A percentile compares a stretch with the other conserved stretches of the same genome.
These are phyloP conservation scores for Synergus laeviventris DNA, from an alignment of 2,888 invertebrate genomes.

Conservation along the genomic window DNA sequence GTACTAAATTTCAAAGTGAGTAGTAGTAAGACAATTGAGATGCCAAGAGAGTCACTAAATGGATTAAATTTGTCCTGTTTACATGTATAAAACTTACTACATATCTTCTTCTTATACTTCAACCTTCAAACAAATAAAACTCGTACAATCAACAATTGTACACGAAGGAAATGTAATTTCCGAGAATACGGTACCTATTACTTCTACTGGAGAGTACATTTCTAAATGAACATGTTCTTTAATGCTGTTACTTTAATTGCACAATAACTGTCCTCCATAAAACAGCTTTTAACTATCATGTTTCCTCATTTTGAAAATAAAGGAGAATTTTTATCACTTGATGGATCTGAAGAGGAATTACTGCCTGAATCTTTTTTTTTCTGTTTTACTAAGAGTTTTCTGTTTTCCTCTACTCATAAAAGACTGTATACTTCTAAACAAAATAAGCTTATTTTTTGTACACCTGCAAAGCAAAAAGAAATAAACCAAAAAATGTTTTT, in stretches of 20 bases:
- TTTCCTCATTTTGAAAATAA: not conserved
- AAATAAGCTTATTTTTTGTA: too few relatives aligned
- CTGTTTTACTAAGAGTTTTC: not conserved
- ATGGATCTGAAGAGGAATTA: not conserved
- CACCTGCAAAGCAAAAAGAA: too few relatives aligned
- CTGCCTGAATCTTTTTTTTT: not conserved
- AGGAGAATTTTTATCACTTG: not conserved
- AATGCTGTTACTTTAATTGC: not conserved
- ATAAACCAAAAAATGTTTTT: too few relatives aligned
- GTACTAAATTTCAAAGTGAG: conserved; percentile 9
- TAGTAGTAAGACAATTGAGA: conserved; percentile 6
- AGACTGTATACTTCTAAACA: not conserved
- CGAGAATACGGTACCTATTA: not conserved
- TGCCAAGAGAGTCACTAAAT: conserved; percentile 1
- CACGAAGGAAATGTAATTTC: conserved; percentile 40
- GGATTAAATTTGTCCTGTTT: conserved; percentile 9
- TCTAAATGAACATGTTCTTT: not conserved
- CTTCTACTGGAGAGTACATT: not conserved
- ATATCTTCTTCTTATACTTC: not conserved
- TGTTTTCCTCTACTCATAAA: not conserved
- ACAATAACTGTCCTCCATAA: not conserved
- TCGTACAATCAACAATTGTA: not conserved
- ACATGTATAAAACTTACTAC: not conserved
- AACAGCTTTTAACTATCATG: not conserved
- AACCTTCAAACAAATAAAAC: not conserved